phyloP scores from a whole-genome alignment of 2,113 vertebrate species.

The Riparia riparia region DNA sequence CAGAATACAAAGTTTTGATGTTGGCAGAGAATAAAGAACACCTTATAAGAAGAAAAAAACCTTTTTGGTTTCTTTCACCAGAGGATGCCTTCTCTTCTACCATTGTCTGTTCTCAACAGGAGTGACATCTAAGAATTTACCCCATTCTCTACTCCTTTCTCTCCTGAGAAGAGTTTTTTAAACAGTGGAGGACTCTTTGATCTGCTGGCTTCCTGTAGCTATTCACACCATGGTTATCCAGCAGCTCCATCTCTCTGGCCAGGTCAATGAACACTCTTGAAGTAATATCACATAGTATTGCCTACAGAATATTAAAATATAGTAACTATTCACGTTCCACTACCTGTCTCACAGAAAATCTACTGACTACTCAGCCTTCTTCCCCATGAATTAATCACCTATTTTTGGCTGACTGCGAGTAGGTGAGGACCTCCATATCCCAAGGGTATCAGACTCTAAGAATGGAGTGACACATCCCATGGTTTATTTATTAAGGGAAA shows the following conservation, averaged over 20 bases:
- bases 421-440: background rate
- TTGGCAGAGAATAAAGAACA: background rate
- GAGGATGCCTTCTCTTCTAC: background rate
- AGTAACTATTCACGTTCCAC: background rate
- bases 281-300: background rate
- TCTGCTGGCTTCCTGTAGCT: background rate
- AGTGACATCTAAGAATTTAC: background rate
- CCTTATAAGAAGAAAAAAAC: background rate
- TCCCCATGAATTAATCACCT: background rate
- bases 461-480: background rate
- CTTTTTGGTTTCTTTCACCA: background rate
- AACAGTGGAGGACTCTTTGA: slow-evolving; percentile 17
- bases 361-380: background rate
- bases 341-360: background rate
- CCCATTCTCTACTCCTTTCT: background rate
- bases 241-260: background rate
- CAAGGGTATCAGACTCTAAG: background rate
- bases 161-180: slow-evolving; percentile 8
- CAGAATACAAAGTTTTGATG: background rate
- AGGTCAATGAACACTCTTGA: background rate
- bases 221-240: background rate
- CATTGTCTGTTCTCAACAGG: slow-evolving; percentile 18
- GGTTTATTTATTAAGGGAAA: background rate
- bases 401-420: background rate
- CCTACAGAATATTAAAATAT: background rate